Conservation (phyloP, 2,888 invertebrate species). For the Lingula anatina region DNA sequence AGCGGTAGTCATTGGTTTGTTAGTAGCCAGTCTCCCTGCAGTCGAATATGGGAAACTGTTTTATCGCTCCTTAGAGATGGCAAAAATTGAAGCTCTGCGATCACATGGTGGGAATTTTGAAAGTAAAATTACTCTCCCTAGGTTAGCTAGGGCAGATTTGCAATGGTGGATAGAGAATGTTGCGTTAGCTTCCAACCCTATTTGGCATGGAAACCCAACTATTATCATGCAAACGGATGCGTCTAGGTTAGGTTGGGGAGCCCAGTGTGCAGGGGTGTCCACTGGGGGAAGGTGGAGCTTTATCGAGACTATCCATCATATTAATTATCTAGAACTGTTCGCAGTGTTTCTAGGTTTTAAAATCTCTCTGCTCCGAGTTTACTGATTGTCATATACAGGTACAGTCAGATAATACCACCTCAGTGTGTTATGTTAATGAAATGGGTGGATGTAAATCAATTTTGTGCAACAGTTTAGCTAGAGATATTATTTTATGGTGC, state of each 20-base stretch:
- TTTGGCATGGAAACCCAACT: not conserved
- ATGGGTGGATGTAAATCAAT: constrained; percentile 5
- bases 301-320: not conserved
- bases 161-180: not conserved
- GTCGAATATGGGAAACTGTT: not conserved
- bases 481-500: constrained; percentile 5
- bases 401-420: constrained; percentile 6
- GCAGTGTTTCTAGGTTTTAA: constrained; percentile 1
- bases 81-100: not conserved
- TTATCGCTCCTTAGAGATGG: not conserved
- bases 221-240: not conserved
- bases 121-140: not conserved
- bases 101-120: not conserved
- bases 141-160: not conserved
- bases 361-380: not conserved
- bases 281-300: not conserved
- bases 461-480: constrained; percentile 1
- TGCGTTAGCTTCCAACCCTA: not conserved
- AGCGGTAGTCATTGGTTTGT: not conserved
- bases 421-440: not conserved
- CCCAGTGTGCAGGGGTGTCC: not conserved
- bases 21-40: not conserved
- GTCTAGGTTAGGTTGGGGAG: not conserved
- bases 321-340: constrained; percentile 4
- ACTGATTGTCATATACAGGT: constrained; percentile 3